Base-by-base conservation (phyloP, 2,113 vertebrate genomes). In the Canis aureus region DNA sequence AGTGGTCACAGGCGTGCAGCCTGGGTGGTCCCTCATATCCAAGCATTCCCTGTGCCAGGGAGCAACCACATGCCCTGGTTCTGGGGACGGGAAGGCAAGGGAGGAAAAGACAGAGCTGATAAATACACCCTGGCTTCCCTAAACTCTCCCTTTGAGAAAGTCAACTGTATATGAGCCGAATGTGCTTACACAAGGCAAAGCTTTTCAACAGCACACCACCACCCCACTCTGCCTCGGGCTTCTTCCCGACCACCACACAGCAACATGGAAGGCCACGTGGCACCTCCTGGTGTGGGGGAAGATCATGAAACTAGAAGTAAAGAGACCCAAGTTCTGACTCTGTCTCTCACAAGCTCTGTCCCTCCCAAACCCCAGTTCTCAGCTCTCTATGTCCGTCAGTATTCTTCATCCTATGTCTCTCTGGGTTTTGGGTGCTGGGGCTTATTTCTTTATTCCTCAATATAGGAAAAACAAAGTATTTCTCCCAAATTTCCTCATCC, bases 101-200 rank as follows among this genome's bases (percentile, higher is more conserved):
- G 49, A 95, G 92, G 92, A 89, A 88, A 93, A 88, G 96, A 97
- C 60, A 94, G 87, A 92, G 92, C 93, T 91, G 96, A 98, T 97
- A 97, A 97, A 97, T 69, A 87, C 90, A 88, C 38, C 49, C 92
- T 90, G 69, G 64, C 81, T 87, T 85, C 55, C 80, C 73, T 71
- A 35, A 43, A 69, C 51, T 87, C 59, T 29, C 84, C 60, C n/a
- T 66, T 66, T 29, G 87, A 85, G 81, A 93, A 91, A 85, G 85
- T 71, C 94, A 95, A 74, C 84, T 94, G 4, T 53, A 78, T 62
- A 73, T 8, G 29, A 91, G 73, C 49, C 3, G 2, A 62, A 71
- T 73, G 55, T 93, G 95, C 84, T 92, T 35, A 55, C 53, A 32
- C 49, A 55, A 69, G 84, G 84, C 60, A 79, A 78, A 81, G 25